Evolutionary conservation across 2,888 invertebrate genomes (phyloP).

Genomic region (Eudemis profundana): DNA sequence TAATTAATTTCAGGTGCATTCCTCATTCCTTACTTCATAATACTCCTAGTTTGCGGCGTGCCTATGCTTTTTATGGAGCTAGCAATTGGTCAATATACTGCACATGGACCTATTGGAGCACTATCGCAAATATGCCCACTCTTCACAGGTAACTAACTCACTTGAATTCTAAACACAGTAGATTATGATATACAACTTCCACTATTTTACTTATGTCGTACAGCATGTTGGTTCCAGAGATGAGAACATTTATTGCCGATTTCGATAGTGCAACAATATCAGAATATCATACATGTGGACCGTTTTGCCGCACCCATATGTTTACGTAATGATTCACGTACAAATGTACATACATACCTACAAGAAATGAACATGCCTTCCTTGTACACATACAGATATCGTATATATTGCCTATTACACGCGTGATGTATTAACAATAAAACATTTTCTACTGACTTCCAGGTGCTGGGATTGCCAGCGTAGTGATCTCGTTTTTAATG

Average conservation of each 20-base stretch:
- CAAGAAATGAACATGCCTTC: constrained; percentile 4
- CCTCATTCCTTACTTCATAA: constrained; percentile 97
- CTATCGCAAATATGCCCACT: constrained; percentile 96
- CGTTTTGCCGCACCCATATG: constrained; percentile 10
- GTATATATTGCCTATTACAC: too few species aligned
- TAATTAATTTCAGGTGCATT: constrained; percentile 92
- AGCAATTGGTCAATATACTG: constrained; percentile 96
- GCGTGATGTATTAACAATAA: neutral
- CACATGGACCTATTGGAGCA: constrained; percentile 96
- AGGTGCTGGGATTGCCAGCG: constrained; percentile 97
- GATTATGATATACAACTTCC: too few species aligned
- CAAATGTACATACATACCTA: too few species aligned
- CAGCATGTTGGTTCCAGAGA: too few species aligned
- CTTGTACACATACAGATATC: neutral
- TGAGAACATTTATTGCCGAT: constrained; percentile 19
- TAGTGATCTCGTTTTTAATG: constrained; percentile 97
- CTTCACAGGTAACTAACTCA: constrained; percentile 92
- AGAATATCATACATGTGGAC: constrained; percentile 16
- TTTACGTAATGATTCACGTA: constrained; percentile 27
- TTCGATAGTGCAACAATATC: constrained; percentile 27
- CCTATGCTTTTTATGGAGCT: constrained; percentile 98
- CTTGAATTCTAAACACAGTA: constrained; percentile 16
- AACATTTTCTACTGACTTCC: constrained; percentile 56
- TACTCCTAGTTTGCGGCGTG: constrained; percentile 95
- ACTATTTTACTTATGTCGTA: too few species aligned